A percentile compares a stretch with the other conserved stretches of the same genome.
Evolutionary conservation across 2,888 invertebrate species (phyloP).

Genomic region (Drosophila mercatorum): DNA sequence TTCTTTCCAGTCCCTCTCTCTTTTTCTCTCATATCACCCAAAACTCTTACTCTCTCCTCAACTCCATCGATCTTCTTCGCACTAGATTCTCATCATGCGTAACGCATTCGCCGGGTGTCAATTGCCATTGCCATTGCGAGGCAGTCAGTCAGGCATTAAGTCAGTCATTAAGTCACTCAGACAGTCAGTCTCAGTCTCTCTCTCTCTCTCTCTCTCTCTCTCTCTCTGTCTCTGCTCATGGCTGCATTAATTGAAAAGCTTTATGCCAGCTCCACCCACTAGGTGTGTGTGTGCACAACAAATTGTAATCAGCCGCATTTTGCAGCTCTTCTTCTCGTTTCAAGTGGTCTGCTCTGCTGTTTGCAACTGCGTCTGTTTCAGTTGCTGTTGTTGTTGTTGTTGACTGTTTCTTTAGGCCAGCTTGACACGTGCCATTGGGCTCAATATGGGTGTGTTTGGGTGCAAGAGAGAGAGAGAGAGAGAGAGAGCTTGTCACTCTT

Average conservation of each 20-base stretch:
- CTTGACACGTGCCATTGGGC: conserved; percentile 47
- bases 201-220: background rate
- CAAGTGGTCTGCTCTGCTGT: conserved; percentile 21
- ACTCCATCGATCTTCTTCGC: background rate
- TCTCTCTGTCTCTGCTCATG: conserved; percentile 4
- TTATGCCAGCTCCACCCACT: background rate
- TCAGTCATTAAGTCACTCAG: conserved; percentile 4
- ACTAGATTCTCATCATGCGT: conserved; percentile 15
- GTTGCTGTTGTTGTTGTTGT: conserved; percentile 15
- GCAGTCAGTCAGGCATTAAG: background rate
- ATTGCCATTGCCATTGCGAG: conserved; percentile 23
- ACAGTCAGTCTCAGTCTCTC: background rate
- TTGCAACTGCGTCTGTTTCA: conserved; percentile 11
- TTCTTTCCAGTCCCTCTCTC: background rate
- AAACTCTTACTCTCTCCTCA: background rate
- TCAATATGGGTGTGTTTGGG: background rate
- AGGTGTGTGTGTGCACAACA: conserved; percentile 10
- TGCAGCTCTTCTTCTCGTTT: conserved; percentile 13
- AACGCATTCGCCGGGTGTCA: conserved; percentile 30
- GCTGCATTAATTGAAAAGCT: conserved; percentile 48
- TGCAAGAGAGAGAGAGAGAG: background rate
- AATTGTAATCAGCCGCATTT: conserved; percentile 27
- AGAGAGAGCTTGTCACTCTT: conserved; percentile 21
- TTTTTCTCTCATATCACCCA: background rate
- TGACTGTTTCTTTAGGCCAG: conserved; percentile 30